Base-by-base conservation (phyloP, 23 tunicate species). In the Ciona savignyi region DNA sequence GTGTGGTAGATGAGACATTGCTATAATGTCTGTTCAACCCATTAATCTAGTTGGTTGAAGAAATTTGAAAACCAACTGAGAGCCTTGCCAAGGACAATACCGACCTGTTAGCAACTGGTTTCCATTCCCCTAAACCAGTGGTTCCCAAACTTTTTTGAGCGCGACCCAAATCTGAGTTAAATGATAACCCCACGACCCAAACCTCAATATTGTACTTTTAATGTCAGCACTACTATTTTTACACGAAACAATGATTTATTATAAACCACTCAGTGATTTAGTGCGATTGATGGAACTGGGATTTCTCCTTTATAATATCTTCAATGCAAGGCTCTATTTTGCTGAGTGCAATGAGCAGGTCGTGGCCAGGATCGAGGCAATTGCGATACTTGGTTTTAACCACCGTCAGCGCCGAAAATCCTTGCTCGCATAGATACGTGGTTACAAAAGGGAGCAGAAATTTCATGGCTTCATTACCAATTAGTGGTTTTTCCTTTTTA, bases 371-470 rank as follows among this genome's bases (percentile, higher is more conserved):
- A 42, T 42, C 56, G 56, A 42, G 56, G 15, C 56, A 15, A 42
- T 42, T 42, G 56, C 56, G 56, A 42, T 9, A 9, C 56, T 42
- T 42, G 56, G 56, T 42, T 42, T 42, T 42, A 42, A 42, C 15
- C 9, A 42, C 56, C 9, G 56, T 42, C 56, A 42, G 56, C 15
- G 56, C 56, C 9, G 56, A 42, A 42, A 42, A 42, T 15, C 56
- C 56, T 42, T 42, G 56, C 56, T 42, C 56, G 56, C 56, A 42
- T 15, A 42, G 56, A 42, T 42, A 42, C 56, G 56, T 42, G 56
- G 56, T 42, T 42, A 15, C 56, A 42, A 42, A 42, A 9, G 56
- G 56, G 56, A 42, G 56, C 15, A 42, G 56, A 42, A 42, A 42
- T 6, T 9, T 42, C 56, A 42, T 42, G 9, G 56, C 56, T 42